phyloP scores from a whole-genome alignment of 2,888 invertebrate genomes.

The Nomada ferruginata region DNA sequence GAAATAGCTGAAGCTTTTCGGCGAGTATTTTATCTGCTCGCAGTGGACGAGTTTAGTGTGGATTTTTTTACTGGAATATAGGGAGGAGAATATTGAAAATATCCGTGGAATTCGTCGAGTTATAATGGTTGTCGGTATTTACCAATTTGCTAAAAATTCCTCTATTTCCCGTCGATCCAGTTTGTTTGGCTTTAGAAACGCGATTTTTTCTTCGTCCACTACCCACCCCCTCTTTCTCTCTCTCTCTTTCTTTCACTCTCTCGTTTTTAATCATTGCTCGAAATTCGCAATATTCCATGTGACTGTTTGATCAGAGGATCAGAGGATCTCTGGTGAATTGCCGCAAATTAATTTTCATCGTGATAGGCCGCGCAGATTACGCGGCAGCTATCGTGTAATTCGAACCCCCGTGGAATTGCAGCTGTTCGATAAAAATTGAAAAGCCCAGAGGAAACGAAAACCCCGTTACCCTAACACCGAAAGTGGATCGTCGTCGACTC shows the following conservation, averaged over 20 bases:
- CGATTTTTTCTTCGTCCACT: neutral
- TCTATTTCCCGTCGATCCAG: neutral
- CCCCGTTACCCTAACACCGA: slow-evolving; percentile 31
- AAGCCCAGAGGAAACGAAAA: slow-evolving; percentile 19
- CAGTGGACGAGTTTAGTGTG: neutral
- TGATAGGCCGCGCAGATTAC: slow-evolving; percentile 50
- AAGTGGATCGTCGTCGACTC: neutral
- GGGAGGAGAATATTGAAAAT: neutral
- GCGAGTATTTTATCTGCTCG: neutral
- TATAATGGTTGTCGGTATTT: slow-evolving; percentile 31
- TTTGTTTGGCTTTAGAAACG: slow-evolving; percentile 1
- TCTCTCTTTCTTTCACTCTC: neutral
- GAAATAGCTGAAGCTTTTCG: neutral
- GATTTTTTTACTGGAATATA: neutral
- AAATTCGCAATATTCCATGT: slow-evolving; percentile 48
- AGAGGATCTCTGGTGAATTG: slow-evolving; percentile 52
- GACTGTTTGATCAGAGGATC: slow-evolving; percentile 55
- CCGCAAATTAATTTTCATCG: slow-evolving; percentile 58
- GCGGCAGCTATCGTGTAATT: slow-evolving; percentile 51
- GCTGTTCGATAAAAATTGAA: slow-evolving; percentile 42
- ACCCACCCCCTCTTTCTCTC: neutral
- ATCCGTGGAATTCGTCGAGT: slow-evolving; percentile 6
- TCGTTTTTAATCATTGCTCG: slow-evolving; percentile 39
- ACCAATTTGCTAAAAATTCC: slow-evolving; percentile 36
- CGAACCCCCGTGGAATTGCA: slow-evolving; percentile 28